These are phyloP conservation scores for Mustela nigripes DNA, from an alignment of 2,113 vertebrate genomes.

Conservation along the genomic window DNA sequence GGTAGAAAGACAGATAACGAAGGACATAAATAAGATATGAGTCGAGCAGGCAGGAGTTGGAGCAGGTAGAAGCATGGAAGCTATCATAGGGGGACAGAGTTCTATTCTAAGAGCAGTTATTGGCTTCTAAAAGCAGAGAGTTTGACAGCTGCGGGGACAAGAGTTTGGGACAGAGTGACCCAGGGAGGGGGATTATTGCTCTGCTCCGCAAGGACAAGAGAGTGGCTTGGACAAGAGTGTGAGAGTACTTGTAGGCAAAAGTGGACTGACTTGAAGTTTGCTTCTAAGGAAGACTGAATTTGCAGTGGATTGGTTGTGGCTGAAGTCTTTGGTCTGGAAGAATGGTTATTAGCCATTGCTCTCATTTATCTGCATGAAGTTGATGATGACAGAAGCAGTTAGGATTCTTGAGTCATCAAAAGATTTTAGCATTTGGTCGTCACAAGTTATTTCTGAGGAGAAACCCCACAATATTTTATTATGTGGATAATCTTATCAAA, in stretches of 20 bases:
- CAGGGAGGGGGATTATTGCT: background rate
- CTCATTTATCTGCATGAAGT: background rate
- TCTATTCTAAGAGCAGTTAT: background rate
- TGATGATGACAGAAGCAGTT: background rate
- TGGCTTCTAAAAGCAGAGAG: background rate
- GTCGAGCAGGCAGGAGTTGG: background rate
- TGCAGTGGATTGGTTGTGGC: background rate
- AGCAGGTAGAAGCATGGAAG: background rate
- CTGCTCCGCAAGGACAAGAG: background rate
- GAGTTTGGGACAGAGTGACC: background rate
- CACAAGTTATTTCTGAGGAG: background rate
- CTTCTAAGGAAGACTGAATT: background rate
- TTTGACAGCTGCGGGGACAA: background rate
- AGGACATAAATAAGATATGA: constrained; percentile 2
- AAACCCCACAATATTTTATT: background rate
- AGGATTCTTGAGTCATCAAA: background rate
- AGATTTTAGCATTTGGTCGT: background rate
- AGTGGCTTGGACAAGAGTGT: background rate
- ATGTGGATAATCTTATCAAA: background rate
- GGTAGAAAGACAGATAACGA: background rate
- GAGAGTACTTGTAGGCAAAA: background rate
- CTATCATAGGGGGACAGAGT: background rate
- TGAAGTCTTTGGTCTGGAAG: background rate
- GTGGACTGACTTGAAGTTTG: background rate
- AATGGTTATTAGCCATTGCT: background rate